Evolutionary conservation across 2,113 vertebrate genomes (phyloP).

Genomic region (Crotophaga sulcirostris): DNA sequence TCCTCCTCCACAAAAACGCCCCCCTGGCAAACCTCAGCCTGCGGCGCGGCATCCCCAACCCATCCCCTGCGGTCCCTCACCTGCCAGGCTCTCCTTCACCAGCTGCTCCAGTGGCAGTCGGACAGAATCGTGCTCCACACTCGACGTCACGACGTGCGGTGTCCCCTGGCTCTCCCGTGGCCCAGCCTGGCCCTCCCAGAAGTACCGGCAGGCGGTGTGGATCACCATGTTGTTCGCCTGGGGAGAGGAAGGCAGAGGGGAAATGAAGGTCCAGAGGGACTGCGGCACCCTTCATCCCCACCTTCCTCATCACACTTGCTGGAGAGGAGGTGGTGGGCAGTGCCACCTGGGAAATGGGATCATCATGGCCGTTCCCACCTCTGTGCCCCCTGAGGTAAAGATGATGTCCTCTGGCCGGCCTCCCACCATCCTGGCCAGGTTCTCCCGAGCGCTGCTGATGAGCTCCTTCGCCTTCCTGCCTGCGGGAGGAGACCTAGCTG

Average conservation of each 20-base stretch:
- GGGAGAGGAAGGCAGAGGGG: background rate
- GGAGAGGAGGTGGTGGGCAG: background rate
- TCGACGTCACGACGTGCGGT: slow-evolving; percentile 86
- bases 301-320: accelerated
- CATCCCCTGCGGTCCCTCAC: slow-evolving; percentile 39
- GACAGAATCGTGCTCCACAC: slow-evolving; percentile 91
- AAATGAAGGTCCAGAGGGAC: background rate
- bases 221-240: slow-evolving; percentile 95
- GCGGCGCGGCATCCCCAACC: accelerated
- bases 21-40: background rate
- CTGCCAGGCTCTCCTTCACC: slow-evolving; percentile 72
- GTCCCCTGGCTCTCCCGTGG: background rate
- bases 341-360: accelerated
- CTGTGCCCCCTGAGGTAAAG: slow-evolving; percentile 94
- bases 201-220: slow-evolving; percentile 81
- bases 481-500: background rate
- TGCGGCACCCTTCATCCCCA: accelerated
- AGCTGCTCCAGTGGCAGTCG: slow-evolving; percentile 82
- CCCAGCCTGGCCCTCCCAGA: slow-evolving; percentile 10
- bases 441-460: slow-evolving; percentile 80
- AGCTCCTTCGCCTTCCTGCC: slow-evolving; percentile 87
- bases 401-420: slow-evolving; percentile 84
- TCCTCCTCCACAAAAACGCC: accelerated
- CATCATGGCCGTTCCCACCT: slow-evolving; percentile 74
- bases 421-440: slow-evolving; percentile 85